A percentile compares a stretch with the other conserved stretches of the same genome.
Conservation (phyloP, 2,113 vertebrate genomes). For the Pituophis catenifer region DNA sequence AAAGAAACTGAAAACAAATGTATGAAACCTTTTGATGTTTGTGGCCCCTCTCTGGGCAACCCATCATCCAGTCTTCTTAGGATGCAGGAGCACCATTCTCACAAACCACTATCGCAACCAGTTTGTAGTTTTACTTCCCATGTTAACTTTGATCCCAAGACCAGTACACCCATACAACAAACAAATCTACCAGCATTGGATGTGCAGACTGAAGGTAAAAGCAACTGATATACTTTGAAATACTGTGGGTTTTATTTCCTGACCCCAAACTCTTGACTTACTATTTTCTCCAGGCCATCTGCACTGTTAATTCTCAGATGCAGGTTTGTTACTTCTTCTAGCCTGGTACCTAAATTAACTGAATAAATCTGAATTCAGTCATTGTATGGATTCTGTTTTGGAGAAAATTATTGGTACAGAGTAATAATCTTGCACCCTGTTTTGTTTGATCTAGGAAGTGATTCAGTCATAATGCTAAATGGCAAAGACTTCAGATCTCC, state of each 20-base stretch:
- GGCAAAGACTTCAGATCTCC: constrained; percentile 80
- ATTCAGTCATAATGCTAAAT: constrained; percentile 90
- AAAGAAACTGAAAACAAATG: constrained; percentile 59
- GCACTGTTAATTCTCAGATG: neutral
- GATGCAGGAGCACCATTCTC: constrained; percentile 40
- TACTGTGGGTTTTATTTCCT: neutral
- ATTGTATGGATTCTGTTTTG: neutral
- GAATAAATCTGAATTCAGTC: neutral
- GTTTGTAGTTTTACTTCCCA: constrained; percentile 14
- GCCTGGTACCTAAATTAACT: neutral
- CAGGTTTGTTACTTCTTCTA: neutral
- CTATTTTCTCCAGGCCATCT: neutral
- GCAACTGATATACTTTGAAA: neutral
- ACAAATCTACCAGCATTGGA: constrained; percentile 47
- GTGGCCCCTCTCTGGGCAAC: neutral
- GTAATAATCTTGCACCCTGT: rapidly evolving
- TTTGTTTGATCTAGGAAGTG: constrained; percentile 75
- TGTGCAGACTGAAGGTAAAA: constrained; percentile 66
- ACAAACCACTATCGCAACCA: constrained; percentile 16
- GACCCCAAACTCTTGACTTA: neutral
- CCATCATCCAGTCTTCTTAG: constrained; percentile 37
- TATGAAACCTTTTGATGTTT: constrained; percentile 59
- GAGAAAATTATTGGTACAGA: rapidly evolving
- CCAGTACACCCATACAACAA: constrained; percentile 42
- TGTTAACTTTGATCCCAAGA: constrained; percentile 45